Evolutionary conservation across 2,113 vertebrate genomes (phyloP), one percentile per base, ranked within the genome.

Genomic region (Ornithorhynchus anatinus): DNA sequence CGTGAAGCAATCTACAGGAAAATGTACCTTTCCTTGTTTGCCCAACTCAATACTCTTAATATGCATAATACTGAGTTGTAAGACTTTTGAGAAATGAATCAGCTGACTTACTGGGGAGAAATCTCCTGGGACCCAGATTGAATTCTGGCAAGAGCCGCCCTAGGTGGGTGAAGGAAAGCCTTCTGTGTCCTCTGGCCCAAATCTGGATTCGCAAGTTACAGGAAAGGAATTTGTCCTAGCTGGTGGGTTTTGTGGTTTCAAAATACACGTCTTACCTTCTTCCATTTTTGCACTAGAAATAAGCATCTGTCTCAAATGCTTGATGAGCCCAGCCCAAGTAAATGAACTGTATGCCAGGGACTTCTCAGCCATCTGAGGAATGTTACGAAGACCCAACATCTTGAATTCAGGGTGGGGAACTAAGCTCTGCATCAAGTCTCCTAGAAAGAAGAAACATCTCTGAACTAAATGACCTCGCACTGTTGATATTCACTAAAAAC

Each of bases 291-390:
- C 91, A 63, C 95, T 92, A 17, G 97, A 96, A 81, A 99, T 95
- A 37, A 99, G 96, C 95, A 99, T 99, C 89, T 99, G 98, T 62
- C 97, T 93, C 15, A 99, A 89, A 75, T 96, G 96, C 73, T 95
- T 98, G 81, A 97, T 80, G 59, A 97, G 92, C 25, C 93, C 95
- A 0, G 94, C 90, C 98, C 98, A 99, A 77, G 90, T 94, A 90
- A 97, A 99, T 0, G 93, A 71, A 81, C 95, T 99, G 36, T 94
- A 99, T 1, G 95, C 85, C 6, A 98, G 86, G 37, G 93, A 96
- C 50, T 86, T 90, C 52, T 93, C 94, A 35, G 96, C 84, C 94
- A 99, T 95, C 40, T 99, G 97, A 58, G 98, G 98, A 83, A 98
- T 94, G 60, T 93, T 96, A 50, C 91, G 84, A 44, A 98, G 47